Percentiles rank a stretch among this genome's conserved stretches.
Conservation (phyloP, 2,888 invertebrate species). For the Serripes groenlandicus region DNA sequence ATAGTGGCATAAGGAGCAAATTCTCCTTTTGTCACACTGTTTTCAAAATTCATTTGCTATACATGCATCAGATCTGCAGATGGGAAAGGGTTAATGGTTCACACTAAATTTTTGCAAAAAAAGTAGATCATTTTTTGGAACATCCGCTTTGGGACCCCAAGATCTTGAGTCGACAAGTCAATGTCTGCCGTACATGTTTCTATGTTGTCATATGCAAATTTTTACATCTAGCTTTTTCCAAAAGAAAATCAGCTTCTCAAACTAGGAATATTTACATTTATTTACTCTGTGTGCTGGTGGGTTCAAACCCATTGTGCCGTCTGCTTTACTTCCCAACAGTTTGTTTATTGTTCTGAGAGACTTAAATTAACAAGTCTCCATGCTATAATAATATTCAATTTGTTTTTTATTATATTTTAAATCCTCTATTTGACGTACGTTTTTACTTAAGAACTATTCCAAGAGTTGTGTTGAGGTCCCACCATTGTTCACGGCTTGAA, state of each 20-base stretch:
- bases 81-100: no score
- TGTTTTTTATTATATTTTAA: constrained; percentile 3
- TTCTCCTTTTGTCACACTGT: no score
- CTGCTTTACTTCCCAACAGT: constrained; percentile 13
- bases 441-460: background rate
- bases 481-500: no score
- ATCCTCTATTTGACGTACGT: background rate
- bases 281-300: constrained; percentile 5
- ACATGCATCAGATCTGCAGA: no score
- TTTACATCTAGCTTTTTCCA: background rate
- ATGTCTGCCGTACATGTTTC: no score
- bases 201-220: constrained; percentile 11
- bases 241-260: constrained; percentile 6
- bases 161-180: no score
- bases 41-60: no score
- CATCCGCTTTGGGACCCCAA: no score
- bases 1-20: no score
- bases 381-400: constrained; percentile 1
- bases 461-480: no score
- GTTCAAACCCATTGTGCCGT: constrained; percentile 9
- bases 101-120: no score
- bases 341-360: constrained; percentile 13
- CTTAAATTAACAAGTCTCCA: constrained; percentile 2
- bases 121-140: no score
- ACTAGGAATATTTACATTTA: constrained; percentile 20